A percentile compares a stretch with the other conserved stretches of the same genome.
Evolutionary conservation across 2,797 vertebrate species (phyloP).

Genomic region (Syncerus caffer): DNA sequence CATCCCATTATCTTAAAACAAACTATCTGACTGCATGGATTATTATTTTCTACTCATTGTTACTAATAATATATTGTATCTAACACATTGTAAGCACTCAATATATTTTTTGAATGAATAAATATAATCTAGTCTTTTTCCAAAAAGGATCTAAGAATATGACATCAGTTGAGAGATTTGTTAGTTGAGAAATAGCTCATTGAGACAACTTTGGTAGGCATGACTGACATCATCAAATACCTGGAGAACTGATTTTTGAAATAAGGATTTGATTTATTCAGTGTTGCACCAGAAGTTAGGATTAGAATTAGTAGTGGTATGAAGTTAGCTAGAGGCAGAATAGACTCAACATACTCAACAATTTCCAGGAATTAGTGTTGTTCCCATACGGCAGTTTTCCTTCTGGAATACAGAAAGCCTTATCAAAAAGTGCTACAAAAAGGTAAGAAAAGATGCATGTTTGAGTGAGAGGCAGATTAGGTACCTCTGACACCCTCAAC

Average conservation of each 20-base stretch:
- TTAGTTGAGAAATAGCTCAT: background rate
- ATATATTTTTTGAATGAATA: background rate
- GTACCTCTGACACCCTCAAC: background rate
- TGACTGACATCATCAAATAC: background rate
- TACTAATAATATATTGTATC: background rate
- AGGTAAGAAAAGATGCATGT: background rate
- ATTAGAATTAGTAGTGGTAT: background rate
- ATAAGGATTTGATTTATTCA: background rate
- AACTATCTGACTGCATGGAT: background rate
- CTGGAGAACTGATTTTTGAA: background rate
- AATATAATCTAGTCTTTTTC: background rate
- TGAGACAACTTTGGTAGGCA: background rate
- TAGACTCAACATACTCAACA: background rate
- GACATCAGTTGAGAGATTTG: background rate
- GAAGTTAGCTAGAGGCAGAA: background rate
- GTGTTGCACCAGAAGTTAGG: background rate
- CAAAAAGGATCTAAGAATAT: background rate
- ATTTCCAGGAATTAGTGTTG: background rate
- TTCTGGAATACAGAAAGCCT: background rate
- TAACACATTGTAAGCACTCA: background rate
- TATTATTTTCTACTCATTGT: background rate
- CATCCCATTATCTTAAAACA: background rate
- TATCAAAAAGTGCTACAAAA: background rate
- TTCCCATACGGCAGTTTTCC: background rate
- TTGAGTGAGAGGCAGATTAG: background rate